A percentile compares a stretch with the other conserved stretches of the same genome.
phyloP scores from a whole-genome alignment of 2,888 invertebrate species.

The Himalopsyche japonica region DNA sequence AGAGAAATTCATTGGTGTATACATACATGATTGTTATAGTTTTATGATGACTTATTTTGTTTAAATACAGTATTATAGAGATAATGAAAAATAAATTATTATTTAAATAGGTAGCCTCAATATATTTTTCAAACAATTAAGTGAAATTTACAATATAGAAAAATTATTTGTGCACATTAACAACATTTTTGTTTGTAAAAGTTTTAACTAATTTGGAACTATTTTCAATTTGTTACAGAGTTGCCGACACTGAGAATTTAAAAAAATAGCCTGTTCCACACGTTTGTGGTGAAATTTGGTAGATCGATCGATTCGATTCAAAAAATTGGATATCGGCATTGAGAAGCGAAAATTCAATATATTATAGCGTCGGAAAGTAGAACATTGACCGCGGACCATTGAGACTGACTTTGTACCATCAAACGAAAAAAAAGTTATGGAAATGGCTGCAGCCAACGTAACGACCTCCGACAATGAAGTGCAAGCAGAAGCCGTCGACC shows the following conservation, averaged over 20 bases:
- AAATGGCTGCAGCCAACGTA: conserved; percentile 59
- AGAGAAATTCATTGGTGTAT: too few species aligned
- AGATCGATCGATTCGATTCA: neutral
- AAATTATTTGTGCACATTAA: too few species aligned
- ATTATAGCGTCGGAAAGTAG: conserved; percentile 45
- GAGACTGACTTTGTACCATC: conserved; percentile 44
- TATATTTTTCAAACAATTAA: too few species aligned
- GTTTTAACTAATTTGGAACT: neutral
- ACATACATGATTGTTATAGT: too few species aligned
- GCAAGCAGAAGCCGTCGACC: conserved; percentile 13
- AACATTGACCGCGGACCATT: conserved; percentile 60
- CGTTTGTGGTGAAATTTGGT: neutral
- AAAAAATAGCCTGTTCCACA: neutral
- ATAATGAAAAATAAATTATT: too few species aligned
- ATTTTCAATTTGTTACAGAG: neutral
- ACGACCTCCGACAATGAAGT: conserved; percentile 55
- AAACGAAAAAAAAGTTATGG: conserved; percentile 19
- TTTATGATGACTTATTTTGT: too few species aligned
- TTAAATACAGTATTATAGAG: too few species aligned
- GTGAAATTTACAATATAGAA: too few species aligned
- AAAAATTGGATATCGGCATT: neutral
- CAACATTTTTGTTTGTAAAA: too few species aligned
- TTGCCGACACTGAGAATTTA: neutral
- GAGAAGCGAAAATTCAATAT: neutral
- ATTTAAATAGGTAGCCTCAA: too few species aligned